A percentile compares a stretch with the other conserved stretches of the same genome.
Evolutionary conservation across 2,797 vertebrate genomes (phyloP).

Genomic region (Gymnothorax reevesii): DNA sequence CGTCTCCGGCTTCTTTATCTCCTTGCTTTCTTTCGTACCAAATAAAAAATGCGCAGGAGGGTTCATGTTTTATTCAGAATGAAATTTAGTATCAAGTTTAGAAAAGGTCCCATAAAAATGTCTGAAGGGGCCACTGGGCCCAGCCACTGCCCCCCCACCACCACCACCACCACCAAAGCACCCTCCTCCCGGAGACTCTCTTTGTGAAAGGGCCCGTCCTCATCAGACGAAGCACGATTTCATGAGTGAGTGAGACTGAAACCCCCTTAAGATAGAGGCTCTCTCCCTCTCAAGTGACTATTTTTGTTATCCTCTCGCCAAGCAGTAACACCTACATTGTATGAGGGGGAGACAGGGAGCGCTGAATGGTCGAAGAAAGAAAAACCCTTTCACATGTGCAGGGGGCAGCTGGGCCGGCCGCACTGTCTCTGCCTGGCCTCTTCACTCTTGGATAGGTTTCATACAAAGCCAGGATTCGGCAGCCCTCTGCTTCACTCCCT

Average conservation of each 20-base stretch:
- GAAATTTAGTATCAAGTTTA: constrained; percentile 55
- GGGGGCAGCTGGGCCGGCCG: constrained; percentile 45
- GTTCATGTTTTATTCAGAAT: constrained; percentile 58
- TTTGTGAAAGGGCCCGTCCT: constrained; percentile 31
- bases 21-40: background rate
- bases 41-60: constrained; percentile 23
- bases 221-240: constrained; percentile 55
- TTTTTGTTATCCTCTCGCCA: constrained; percentile 48
- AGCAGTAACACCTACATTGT: constrained; percentile 76
- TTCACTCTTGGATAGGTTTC: constrained; percentile 76
- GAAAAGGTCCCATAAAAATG: constrained; percentile 60
- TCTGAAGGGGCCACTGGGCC: constrained; percentile 32
- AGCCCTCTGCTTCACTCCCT: constrained; percentile 51
- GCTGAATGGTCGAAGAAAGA: constrained; percentile 59
- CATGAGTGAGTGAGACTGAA: constrained; percentile 51
- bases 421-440: constrained; percentile 63
- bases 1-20: constrained; percentile 9
- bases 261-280: constrained; percentile 44
- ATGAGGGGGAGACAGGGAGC: constrained; percentile 56
- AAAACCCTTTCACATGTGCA: constrained; percentile 61
- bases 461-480: constrained; percentile 58
- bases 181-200: background rate
- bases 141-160: constrained; percentile 20
- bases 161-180: background rate
- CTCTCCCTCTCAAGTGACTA: constrained; percentile 39